These are phyloP conservation scores for Drosophila longiperda DNA, from an alignment of 2,888 invertebrate species.

Conservation along the genomic window DNA sequence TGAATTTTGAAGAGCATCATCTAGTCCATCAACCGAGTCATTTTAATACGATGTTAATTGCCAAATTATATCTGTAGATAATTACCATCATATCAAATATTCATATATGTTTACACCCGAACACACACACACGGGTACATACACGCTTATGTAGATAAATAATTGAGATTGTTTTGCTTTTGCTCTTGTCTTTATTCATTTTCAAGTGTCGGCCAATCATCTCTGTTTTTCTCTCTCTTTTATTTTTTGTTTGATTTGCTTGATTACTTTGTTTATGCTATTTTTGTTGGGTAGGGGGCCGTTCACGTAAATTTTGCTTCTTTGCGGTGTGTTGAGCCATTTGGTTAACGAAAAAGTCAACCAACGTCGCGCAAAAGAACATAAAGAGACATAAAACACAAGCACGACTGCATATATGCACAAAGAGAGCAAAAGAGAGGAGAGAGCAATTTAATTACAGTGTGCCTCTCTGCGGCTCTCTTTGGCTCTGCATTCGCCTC, in stretches of 20 bases:
- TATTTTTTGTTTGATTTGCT: background rate
- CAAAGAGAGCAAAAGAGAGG: background rate
- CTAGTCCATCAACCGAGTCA: background rate
- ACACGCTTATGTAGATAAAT: background rate
- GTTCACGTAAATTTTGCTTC: conserved; percentile 1
- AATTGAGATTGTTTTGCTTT: conserved; percentile 46
- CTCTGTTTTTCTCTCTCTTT: background rate
- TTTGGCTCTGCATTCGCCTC: conserved; percentile 15
- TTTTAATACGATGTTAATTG: conserved; percentile 47
- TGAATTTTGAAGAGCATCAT: conserved; percentile 2
- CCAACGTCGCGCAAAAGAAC: conserved; percentile 34
- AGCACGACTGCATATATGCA: background rate
- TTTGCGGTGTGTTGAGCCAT: background rate
- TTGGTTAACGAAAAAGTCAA: conserved; percentile 43
- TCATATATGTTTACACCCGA: background rate
- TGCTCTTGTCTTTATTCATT: conserved; percentile 14
- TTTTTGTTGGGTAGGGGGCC: background rate
- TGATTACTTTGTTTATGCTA: background rate
- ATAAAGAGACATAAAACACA: conserved; percentile 16
- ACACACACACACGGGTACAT: background rate
- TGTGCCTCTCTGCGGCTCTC: conserved; percentile 10
- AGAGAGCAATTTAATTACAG: background rate
- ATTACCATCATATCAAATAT: background rate
- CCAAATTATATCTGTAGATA: conserved; percentile 14
- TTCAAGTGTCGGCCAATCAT: conserved; percentile 27